Base-by-base conservation (phyloP, 2,113 vertebrate genomes). In the Cinclus cinclus region DNA sequence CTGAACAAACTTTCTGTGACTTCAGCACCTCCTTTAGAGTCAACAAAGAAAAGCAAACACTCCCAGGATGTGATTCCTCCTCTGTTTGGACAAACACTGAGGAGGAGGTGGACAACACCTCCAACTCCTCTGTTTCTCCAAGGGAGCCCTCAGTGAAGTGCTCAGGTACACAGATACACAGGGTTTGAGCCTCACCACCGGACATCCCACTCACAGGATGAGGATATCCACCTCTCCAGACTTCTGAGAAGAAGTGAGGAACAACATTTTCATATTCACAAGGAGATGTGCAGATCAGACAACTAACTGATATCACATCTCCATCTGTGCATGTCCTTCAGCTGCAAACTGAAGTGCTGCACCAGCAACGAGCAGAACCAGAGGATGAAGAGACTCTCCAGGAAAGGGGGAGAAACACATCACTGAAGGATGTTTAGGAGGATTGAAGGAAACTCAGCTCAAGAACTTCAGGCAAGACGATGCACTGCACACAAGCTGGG, bases 11-110 rank as follows among this genome's bases (percentile, higher is more conserved):
- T 71, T 67, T 47, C 64, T 75, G 60, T 65, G 60, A 60, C 64
- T 90, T 76, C 49, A 28, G 42, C 67, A 62, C 58, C 73, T 75
- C 65, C 81, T 95, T 78, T 35, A 84, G 69, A 89, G 74, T 84
- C 89, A 96, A 91, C 91, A 92, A 39, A 75, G 58, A 56, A n/a
- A 89, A 73, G 2, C 9, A 62, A 88, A 94, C 80, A 69, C 15
- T 83, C 71, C 63, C 28, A 44, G 83, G 76, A 80, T 80, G 71
- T 92, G 83, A 88, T 80, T 77, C 37, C 30, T 50, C 64, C 30
- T 56, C 42, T 62, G 4, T 56, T 83, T 79, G 69, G n/a, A 53
- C 49, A 88, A 93, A 55, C 44, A 46, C 27, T 46, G 65, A 52
- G 0, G 1, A 77, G 28, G 56, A 89, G 47, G 25, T 22, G 47